Percentiles rank a stretch among this genome's conserved stretches.
These are phyloP conservation scores for Drosophila phalerata DNA, from an alignment of 2,888 invertebrate genomes.

Conservation along the genomic window DNA sequence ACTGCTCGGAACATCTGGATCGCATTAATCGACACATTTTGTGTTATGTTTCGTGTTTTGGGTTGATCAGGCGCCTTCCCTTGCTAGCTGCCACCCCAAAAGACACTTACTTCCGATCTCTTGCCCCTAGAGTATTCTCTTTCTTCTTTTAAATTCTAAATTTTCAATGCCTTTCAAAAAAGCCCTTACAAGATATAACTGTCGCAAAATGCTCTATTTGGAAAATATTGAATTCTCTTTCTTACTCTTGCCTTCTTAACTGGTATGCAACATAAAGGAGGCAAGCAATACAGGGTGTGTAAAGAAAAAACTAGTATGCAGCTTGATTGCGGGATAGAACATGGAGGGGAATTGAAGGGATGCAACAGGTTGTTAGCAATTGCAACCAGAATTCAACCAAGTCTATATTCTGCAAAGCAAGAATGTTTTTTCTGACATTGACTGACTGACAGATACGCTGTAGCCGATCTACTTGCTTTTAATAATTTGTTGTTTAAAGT, in stretches of 20 bases:
- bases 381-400: background rate
- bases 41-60: conserved; percentile 34
- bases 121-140: background rate
- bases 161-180: background rate
- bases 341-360: background rate
- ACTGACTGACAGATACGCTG: background rate
- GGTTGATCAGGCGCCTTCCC: conserved; percentile 62
- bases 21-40: conserved; percentile 81
- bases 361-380: background rate
- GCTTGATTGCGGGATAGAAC: background rate
- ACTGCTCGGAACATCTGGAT: conserved; percentile 71
- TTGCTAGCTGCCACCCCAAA: conserved; percentile 20
- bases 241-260: background rate
- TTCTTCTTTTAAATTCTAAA: background rate
- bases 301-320: background rate
- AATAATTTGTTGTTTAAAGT: too few relatives aligned
- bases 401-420: background rate
- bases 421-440: background rate
- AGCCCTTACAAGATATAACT: too few relatives aligned
- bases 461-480: too few relatives aligned
- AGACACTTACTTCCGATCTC: conserved; percentile 2
- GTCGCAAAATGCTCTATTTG: background rate
- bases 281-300: background rate
- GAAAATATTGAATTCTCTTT: background rate
- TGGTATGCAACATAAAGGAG: background rate